Evolutionary conservation across 2,797 vertebrate species (phyloP).

Genomic region (Microcaecilia unicolor): DNA sequence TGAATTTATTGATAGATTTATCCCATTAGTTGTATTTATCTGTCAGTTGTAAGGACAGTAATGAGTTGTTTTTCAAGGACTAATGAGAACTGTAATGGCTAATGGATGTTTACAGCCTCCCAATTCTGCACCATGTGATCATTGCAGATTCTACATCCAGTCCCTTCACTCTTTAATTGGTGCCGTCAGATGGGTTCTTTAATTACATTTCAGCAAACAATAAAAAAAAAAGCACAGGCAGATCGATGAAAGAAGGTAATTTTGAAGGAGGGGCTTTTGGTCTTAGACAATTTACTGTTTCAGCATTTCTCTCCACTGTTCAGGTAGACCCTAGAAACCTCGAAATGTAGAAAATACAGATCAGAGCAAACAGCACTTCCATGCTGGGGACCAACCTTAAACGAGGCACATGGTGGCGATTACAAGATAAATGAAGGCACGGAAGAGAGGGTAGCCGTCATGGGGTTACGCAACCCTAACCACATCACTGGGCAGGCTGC

Average conservation of each 20-base stretch:
- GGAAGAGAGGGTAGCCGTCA: no score
- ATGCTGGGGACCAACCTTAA: no score
- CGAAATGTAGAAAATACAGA: no score
- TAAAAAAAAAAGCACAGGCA: constrained; percentile 34
- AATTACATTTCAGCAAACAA: constrained; percentile 45
- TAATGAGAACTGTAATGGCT: constrained; percentile 84
- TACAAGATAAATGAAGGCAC: no score
- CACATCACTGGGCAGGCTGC: no score
- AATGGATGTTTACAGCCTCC: constrained; percentile 83
- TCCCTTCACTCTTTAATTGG: constrained; percentile 59
- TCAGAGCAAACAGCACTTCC: no score
- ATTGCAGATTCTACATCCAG: constrained; percentile 40
- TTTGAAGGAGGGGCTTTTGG: constrained; percentile 12
- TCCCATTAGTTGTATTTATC: constrained; percentile 87
- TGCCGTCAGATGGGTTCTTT: constrained; percentile 43
- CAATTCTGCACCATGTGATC: constrained; percentile 50
- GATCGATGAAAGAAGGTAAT: constrained; percentile 25
- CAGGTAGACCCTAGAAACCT: no score
- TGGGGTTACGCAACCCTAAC: no score
- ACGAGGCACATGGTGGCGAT: no score
- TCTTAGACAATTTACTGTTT: no score
- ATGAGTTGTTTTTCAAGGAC: constrained; percentile 86
- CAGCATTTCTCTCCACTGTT: no score
- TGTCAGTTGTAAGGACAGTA: constrained; percentile 79
- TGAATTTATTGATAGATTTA: constrained; percentile 83